phyloP scores from a whole-genome alignment of 2,113 vertebrate genomes.

The Bubo bubo region DNA sequence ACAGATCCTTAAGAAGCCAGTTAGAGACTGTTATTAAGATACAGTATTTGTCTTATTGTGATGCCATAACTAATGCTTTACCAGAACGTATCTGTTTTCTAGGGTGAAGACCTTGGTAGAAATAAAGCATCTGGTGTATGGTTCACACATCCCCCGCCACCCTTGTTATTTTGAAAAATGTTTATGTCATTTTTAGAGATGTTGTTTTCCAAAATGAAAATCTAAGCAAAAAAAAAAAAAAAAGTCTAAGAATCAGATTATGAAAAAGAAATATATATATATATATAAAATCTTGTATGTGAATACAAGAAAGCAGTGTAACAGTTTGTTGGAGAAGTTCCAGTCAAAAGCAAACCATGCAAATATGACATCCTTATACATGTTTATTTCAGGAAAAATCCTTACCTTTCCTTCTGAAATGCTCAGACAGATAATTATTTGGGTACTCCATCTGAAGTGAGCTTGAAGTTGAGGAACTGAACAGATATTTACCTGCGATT shows the following conservation, averaged over 20 bases:
- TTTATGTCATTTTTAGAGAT: background rate
- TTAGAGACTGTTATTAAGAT: background rate
- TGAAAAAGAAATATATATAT: background rate
- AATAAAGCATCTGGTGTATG: background rate
- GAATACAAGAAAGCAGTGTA: background rate
- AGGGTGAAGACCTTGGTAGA: background rate
- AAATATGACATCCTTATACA: background rate
- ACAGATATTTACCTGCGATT: background rate
- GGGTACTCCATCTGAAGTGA: accelerated
- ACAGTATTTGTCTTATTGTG: background rate
- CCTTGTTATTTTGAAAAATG: background rate
- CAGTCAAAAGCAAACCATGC: background rate
- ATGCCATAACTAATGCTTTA: background rate
- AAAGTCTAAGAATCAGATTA: background rate
- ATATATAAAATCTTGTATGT: too few species aligned
- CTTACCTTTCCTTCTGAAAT: background rate
- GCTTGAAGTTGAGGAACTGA: background rate
- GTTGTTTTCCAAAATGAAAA: background rate
- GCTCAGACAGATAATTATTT: background rate
- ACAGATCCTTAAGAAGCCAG: background rate
- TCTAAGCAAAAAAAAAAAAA: background rate
- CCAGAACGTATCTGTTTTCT: background rate
- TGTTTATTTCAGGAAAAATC: background rate
- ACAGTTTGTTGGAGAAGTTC: background rate
- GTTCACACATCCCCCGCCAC: accelerated